A percentile compares a stretch with the other conserved stretches of the same genome.
Evolutionary conservation across 92 coral and sea anemone genomes (phyloP).

Genomic region (Bergia sp.): DNA sequence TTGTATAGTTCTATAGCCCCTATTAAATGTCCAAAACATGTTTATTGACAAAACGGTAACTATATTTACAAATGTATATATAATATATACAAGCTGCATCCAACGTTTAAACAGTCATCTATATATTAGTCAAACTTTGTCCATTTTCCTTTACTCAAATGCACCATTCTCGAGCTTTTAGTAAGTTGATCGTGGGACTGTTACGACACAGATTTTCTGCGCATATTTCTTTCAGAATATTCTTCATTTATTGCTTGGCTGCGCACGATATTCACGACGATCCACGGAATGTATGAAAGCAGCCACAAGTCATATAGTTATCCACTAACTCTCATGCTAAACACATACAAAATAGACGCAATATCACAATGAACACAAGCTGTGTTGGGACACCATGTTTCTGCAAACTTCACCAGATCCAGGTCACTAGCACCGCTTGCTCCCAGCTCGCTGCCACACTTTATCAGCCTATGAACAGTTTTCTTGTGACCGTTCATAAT

Average conservation of each 20-base stretch:
- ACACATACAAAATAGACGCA: slow-evolving; percentile 8
- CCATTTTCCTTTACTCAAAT: no score
- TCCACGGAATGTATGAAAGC: background rate
- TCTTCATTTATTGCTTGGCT: background rate
- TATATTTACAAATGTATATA: no score
- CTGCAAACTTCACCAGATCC: slow-evolving; percentile 28
- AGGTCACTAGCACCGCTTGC: background rate
- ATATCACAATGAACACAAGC: slow-evolving; percentile 20
- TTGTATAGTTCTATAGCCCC: background rate
- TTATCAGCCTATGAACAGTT: background rate
- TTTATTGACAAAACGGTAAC: background rate
- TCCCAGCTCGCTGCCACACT: background rate
- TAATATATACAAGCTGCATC: background rate
- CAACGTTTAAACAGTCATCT: no score
- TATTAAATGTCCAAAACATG: no score
- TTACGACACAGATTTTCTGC: no score
- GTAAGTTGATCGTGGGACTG: no score
- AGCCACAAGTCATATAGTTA: background rate
- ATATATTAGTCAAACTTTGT: no score
- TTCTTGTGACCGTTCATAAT: slow-evolving; percentile 12
- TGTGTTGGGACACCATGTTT: slow-evolving; percentile 12
- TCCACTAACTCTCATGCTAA: background rate
- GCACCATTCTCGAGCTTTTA: no score
- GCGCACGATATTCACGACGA: background rate
- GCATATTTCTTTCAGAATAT: no score